A percentile compares a stretch with the other conserved stretches of the same genome.
These are phyloP conservation scores for Sphaerodactylus townsendi DNA, from an alignment of 2,113 vertebrate species.

Conservation along the genomic window DNA sequence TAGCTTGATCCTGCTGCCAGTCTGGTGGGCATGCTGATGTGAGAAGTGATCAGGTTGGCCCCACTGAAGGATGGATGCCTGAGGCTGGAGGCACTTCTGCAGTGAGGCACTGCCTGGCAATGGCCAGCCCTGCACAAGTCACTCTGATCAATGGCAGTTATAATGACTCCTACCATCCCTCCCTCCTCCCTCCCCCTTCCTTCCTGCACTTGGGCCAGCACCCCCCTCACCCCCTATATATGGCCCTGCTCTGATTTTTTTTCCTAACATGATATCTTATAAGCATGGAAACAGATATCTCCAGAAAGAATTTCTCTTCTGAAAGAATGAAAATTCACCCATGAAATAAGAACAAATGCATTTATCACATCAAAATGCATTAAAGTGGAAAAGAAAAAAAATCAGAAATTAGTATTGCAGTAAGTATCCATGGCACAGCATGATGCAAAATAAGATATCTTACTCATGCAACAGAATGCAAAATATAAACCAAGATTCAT, in stretches of 20 bases:
- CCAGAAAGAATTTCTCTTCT: not conserved
- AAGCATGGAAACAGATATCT: not conserved
- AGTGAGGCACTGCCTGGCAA: no score
- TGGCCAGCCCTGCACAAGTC: no score
- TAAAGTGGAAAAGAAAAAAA: not conserved
- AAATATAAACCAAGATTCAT: conserved; percentile 2
- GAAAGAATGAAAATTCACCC: not conserved
- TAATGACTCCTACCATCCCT: no score
- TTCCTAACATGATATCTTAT: not conserved
- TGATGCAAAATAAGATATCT: not conserved
- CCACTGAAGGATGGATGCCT: no score
- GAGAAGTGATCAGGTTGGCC: no score
- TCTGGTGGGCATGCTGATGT: no score
- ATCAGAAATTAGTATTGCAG: not conserved
- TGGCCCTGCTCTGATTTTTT: no score
- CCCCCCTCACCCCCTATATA: no score
- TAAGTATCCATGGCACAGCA: not conserved
- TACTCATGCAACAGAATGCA: not conserved
- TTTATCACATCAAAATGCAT: not conserved
- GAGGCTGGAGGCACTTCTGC: no score
- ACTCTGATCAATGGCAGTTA: no score
- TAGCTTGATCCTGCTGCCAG: no score
- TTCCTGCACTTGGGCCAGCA: no score
- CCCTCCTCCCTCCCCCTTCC: not conserved
- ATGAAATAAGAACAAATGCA: not conserved